Percentiles rank a stretch among this genome's conserved stretches.
These are phyloP conservation scores for Magallana angulata DNA, from an alignment of 1,140 invertebrate genomes.

Conservation along the genomic window DNA sequence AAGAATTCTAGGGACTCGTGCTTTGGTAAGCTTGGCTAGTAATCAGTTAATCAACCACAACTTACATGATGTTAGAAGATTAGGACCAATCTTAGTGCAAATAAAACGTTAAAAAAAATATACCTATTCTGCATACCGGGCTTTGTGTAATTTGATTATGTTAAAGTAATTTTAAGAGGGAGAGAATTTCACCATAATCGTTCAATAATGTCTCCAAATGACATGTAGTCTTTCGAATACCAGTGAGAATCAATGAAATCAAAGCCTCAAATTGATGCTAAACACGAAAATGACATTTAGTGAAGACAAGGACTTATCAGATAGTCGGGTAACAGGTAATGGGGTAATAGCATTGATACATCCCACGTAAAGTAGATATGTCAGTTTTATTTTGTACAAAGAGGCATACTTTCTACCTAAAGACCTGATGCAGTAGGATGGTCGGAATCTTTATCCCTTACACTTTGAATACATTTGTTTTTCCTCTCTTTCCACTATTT, in stretches of 20 bases:
- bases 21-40: no score
- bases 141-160: neutral
- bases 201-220: neutral
- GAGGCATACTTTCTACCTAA: no score
- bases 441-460: no score
- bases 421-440: no score
- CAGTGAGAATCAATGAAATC: neutral
- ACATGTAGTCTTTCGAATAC: neutral
- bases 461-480: no score
- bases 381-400: no score
- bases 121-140: neutral
- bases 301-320: neutral
- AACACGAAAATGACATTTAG: constrained; percentile 31
- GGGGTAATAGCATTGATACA: neutral
- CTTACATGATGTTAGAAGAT: neutral
- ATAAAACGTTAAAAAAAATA: neutral
- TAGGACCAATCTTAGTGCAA: neutral
- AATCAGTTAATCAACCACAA: no score
- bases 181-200: no score
- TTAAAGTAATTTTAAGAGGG: neutral
- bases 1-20: no score
- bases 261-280: constrained; percentile 16
- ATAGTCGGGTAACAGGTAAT: neutral
- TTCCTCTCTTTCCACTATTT: no score
- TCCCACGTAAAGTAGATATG: neutral